Evolutionary conservation across 92 coral and sea anemone species (phyloP).

Genomic region (Scolanthus callimorphus): DNA sequence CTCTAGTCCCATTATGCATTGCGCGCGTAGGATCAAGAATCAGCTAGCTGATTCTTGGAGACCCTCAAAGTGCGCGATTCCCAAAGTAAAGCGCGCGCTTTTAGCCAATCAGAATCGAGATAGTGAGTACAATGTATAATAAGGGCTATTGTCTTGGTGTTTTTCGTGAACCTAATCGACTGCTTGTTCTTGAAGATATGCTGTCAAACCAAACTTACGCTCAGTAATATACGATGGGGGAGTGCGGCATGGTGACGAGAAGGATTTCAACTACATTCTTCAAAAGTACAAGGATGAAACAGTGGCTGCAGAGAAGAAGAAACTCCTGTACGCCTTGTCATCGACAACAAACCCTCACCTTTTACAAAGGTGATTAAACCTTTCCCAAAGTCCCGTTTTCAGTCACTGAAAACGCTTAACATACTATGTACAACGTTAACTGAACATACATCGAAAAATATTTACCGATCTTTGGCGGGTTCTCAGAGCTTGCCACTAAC

Average conservation of each 20-base stretch:
- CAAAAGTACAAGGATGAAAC: constrained; percentile 32
- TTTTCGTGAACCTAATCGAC: no score
- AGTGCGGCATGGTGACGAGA: constrained; percentile 42
- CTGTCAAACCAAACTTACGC: constrained; percentile 47
- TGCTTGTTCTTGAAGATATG: no score
- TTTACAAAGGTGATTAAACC: constrained; percentile 43
- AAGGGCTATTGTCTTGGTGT: no score
- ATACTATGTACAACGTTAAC: background rate
- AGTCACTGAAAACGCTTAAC: background rate
- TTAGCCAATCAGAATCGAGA: no score
- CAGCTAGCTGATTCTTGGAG: no score
- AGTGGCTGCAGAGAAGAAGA: constrained; percentile 83
- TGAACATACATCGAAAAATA: no score
- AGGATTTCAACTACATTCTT: constrained; percentile 50
- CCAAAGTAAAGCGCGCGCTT: no score
- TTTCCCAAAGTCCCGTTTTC: background rate
- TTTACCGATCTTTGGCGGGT: no score
- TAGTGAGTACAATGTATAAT: no score
- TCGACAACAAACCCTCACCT: constrained; percentile 22
- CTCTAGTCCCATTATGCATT: no score
- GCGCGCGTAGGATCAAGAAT: no score
- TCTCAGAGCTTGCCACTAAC: background rate
- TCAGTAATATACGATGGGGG: constrained; percentile 63
- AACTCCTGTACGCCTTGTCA: constrained; percentile 69
- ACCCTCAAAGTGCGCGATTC: no score